phyloP scores from a whole-genome alignment of 1,140 invertebrate species.

The Chionoecetes opilio region DNA sequence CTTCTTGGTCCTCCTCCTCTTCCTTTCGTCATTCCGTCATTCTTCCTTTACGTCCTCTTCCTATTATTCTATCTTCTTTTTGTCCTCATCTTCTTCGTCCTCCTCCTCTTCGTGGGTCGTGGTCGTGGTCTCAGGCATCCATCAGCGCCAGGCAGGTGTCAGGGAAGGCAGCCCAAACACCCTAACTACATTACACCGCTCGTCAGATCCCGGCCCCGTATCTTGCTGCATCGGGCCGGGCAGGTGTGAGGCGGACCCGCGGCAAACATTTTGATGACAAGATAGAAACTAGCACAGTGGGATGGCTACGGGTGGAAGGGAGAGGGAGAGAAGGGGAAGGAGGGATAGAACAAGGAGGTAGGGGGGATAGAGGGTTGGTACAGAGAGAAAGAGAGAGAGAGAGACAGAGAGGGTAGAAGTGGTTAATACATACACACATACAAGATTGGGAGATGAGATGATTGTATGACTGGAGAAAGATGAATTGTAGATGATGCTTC shows the following conservation, averaged over 20 bases:
- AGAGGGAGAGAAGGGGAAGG: not conserved
- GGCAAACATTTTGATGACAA: conserved; percentile 43
- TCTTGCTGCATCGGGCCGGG: conserved; percentile 10
- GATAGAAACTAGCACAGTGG: conserved; percentile 38
- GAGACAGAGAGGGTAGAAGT: not conserved
- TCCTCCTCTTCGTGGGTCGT: not conserved
- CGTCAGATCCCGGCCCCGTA: not conserved
- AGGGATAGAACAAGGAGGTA: not conserved
- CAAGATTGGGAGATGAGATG: not conserved
- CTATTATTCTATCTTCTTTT: not conserved
- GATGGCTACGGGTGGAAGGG: not conserved
- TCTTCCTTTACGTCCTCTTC: not conserved
- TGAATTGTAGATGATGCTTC: not conserved
- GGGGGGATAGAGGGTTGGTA: not conserved
- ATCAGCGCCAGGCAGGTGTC: conserved; percentile 16
- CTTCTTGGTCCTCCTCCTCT: not conserved
- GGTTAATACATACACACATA: too few relatives aligned
- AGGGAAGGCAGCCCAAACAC: conserved; percentile 7
- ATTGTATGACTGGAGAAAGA: not conserved
- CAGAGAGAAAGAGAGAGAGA: not conserved
- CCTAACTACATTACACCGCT: conserved; percentile 44
- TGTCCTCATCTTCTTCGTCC: not conserved
- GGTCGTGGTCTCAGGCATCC: not conserved
- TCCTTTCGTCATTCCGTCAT: not conserved
- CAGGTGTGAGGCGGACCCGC: conserved; percentile 50